Percentiles rank a stretch among this genome's conserved stretches.
Evolutionary conservation across 2,797 vertebrate genomes (phyloP).

Genomic region (Bradypodion pumilum): DNA sequence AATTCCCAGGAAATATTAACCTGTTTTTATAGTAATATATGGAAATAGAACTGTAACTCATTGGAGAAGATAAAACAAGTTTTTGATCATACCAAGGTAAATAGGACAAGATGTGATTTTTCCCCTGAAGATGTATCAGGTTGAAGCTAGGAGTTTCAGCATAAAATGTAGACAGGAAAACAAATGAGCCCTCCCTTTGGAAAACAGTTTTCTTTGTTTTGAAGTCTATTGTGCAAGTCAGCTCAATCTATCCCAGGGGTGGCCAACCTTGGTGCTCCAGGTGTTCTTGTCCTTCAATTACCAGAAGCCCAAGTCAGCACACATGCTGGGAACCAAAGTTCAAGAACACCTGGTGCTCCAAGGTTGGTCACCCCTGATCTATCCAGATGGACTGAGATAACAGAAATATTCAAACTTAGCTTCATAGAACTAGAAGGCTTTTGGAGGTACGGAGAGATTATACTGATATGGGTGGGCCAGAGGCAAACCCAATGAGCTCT

Average conservation of each 20-base stretch:
- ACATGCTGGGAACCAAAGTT: too few species aligned
- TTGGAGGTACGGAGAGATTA: background rate
- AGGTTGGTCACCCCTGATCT: too few species aligned
- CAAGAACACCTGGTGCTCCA: too few species aligned
- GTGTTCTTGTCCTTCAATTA: too few species aligned
- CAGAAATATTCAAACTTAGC: constrained; percentile 14
- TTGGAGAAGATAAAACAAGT: constrained; percentile 66
- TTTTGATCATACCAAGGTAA: constrained; percentile 60
- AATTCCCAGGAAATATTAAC: constrained; percentile 72
- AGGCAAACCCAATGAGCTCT: constrained; percentile 6
- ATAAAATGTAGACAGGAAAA: constrained; percentile 52
- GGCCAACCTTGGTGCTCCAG: too few species aligned
- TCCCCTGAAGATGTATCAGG: constrained; percentile 64
- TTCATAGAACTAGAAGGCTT: constrained; percentile 3
- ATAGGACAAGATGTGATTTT: constrained; percentile 56
- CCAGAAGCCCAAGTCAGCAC: too few species aligned
- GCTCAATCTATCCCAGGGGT: background rate
- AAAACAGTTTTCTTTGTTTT: constrained; percentile 27
- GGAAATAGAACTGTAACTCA: constrained; percentile 76
- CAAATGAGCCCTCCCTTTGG: background rate
- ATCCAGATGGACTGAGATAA: constrained; percentile 12
- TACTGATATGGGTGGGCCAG: background rate
- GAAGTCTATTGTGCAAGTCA: constrained; percentile 26
- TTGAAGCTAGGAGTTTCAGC: constrained; percentile 59
- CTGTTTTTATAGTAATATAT: constrained; percentile 80